Conservation (phyloP, 2,888 invertebrate species). For the Drosophila emarginata region DNA sequence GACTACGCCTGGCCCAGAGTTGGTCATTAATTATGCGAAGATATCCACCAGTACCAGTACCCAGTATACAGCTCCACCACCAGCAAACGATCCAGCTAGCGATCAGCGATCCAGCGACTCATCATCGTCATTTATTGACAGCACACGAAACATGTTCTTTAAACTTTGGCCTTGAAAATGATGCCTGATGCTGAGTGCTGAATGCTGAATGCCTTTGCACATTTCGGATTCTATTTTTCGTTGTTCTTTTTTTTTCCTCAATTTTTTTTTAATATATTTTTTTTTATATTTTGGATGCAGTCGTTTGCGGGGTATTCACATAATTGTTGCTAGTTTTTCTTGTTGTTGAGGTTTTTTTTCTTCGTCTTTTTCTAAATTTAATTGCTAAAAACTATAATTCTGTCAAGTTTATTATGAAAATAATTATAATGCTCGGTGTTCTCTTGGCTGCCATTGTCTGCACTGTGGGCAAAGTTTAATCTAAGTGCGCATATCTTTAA, state of each 20-base stretch:
- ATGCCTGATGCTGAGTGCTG: constrained; percentile 14
- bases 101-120: constrained; percentile 55
- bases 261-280: constrained; percentile 26
- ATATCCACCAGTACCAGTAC: constrained; percentile 50
- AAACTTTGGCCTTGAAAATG: constrained; percentile 72
- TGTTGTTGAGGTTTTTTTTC: constrained; percentile 20
- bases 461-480: constrained; percentile 63
- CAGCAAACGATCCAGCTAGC: background rate
- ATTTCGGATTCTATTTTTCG: constrained; percentile 57
- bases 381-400: constrained; percentile 79
- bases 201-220: constrained; percentile 49
- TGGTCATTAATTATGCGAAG: constrained; percentile 75
- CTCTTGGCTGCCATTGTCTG: constrained; percentile 28
- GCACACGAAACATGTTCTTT: constrained; percentile 70
- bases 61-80: constrained; percentile 18
- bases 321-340: constrained; percentile 63
- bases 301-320: constrained; percentile 57
- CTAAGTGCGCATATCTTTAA: constrained; percentile 73
- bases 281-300: constrained; percentile 52
- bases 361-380: constrained; percentile 59
- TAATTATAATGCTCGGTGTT: constrained; percentile 69
- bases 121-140: constrained; percentile 78
- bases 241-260: constrained; percentile 22
- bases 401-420: constrained; percentile 79
- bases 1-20: constrained; percentile 76